phyloP scores from a whole-genome alignment of 1,140 invertebrate species.

The Steinernema feltiae region DNA sequence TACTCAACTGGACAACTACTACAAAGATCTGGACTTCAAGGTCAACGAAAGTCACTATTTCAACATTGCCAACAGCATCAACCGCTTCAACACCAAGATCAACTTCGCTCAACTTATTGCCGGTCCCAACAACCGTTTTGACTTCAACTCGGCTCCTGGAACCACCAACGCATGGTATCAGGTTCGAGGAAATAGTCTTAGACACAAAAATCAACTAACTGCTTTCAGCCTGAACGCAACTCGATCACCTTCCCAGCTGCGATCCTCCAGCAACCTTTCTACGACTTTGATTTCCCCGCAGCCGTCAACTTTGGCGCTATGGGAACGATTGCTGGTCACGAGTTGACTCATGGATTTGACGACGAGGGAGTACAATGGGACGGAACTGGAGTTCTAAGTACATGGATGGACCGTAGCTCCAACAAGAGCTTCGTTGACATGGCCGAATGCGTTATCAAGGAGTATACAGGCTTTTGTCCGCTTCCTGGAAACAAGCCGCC shows the following conservation, averaged over 20 bases:
- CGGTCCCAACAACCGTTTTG: slow-evolving; percentile 57
- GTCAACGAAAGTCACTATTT: slow-evolving; percentile 29
- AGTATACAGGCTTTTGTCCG: slow-evolving; percentile 73
- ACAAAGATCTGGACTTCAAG: slow-evolving; percentile 29
- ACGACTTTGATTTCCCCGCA: slow-evolving; percentile 63
- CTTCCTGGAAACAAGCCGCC: slow-evolving; percentile 63
- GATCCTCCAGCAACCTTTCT: slow-evolving; percentile 63
- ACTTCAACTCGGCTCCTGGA: slow-evolving; percentile 63
- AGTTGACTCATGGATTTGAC: slow-evolving; percentile 62
- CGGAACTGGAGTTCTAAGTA: slow-evolving; percentile 74
- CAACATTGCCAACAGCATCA: slow-evolving; percentile 18
- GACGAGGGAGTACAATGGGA: slow-evolving; percentile 72
- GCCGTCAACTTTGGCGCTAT: slow-evolving; percentile 64
- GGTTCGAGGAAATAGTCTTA: slow-evolving; percentile 66
- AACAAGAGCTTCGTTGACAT: slow-evolving; percentile 63
- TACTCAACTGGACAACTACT: slow-evolving; percentile 35
- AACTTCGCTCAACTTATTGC: slow-evolving; percentile 25
- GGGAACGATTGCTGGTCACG: slow-evolving; percentile 64
- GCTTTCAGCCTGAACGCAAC: slow-evolving; percentile 36
- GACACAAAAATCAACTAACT: slow-evolving; percentile 59
- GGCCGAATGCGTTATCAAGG: slow-evolving; percentile 77
- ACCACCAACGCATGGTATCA: slow-evolving; percentile 67
- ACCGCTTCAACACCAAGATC: slow-evolving; percentile 26
- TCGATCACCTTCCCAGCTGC: slow-evolving; percentile 49
- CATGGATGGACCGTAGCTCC: slow-evolving; percentile 70